Conservation (phyloP, 2,797 vertebrate genomes). For the Furcifer pardalis region DNA sequence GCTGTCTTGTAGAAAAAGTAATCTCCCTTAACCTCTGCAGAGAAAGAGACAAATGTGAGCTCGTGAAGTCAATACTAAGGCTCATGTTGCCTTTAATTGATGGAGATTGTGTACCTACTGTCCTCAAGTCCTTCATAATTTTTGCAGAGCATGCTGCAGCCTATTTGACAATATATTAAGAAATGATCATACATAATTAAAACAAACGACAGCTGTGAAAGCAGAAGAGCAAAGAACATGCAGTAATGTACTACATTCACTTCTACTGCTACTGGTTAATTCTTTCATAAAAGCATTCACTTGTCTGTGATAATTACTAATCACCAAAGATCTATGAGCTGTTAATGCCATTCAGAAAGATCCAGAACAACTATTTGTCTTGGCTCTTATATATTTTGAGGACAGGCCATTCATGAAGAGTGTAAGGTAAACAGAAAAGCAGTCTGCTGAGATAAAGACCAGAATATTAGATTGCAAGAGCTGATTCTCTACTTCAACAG, state of each 20-base stretch:
- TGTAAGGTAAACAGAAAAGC: constrained; percentile 4
- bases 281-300: neutral
- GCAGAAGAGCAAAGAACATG: neutral
- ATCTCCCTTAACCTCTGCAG: neutral
- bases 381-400: fast-evolving
- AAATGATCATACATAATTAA: constrained; percentile 20
- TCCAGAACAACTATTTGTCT: neutral
- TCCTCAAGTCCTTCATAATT: neutral
- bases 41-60: neutral
- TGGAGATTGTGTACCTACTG: neutral
- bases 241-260: neutral
- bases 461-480: constrained; percentile 28
- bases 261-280: neutral
- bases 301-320: constrained; percentile 17
- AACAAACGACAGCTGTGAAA: neutral
- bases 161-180: constrained; percentile 27
- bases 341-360: neutral
- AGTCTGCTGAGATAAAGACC: constrained; percentile 11
- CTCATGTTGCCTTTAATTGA: neutral
- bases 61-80: neutral
- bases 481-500: constrained; percentile 38
- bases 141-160: neutral
- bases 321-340: constrained; percentile 7
- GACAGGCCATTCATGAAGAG: neutral
- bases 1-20: neutral